Evolutionary conservation across 23 tunicate genomes (phyloP).

Genomic region (Ciona savignyi): DNA sequence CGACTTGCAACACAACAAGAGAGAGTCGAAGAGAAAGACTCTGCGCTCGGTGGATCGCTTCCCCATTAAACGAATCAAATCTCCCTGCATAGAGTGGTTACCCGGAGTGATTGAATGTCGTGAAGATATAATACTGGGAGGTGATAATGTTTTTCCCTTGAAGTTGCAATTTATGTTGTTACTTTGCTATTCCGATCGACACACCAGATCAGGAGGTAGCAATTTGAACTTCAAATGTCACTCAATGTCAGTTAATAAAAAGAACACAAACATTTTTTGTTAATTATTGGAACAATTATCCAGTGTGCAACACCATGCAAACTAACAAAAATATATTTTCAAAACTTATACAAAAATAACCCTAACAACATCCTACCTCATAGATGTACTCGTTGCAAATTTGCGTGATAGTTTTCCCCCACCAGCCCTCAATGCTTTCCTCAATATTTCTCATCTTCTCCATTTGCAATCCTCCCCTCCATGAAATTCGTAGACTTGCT

Average conservation of each 20-base stretch:
- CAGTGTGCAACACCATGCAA: too few relatives aligned
- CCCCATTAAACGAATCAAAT: constrained; percentile 27
- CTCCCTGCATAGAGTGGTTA: constrained; percentile 42
- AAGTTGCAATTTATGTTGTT: too few relatives aligned
- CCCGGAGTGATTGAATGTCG: neutral
- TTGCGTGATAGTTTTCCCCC: constrained; percentile 46
- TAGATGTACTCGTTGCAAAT: constrained; percentile 59
- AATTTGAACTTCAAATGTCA: too few relatives aligned
- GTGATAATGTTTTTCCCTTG: too few relatives aligned
- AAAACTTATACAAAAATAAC: too few relatives aligned
- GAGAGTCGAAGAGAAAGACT: constrained; percentile 68
- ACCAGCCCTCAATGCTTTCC: constrained; percentile 87
- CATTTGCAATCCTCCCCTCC: constrained; percentile 68
- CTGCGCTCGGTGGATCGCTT: constrained; percentile 52
- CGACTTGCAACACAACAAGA: constrained; percentile 67
- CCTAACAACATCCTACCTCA: too few relatives aligned
- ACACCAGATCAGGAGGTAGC: too few relatives aligned
- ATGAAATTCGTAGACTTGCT: constrained; percentile 67
- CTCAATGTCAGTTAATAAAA: too few relatives aligned
- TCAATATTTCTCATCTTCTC: constrained; percentile 63
- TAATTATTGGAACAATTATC: too few relatives aligned
- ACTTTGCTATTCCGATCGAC: too few relatives aligned
- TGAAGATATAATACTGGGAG: neutral
- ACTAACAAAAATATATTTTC: too few relatives aligned
- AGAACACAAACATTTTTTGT: too few relatives aligned